Conservation (phyloP, 2,113 vertebrate genomes). For the Micronisus gabar region DNA sequence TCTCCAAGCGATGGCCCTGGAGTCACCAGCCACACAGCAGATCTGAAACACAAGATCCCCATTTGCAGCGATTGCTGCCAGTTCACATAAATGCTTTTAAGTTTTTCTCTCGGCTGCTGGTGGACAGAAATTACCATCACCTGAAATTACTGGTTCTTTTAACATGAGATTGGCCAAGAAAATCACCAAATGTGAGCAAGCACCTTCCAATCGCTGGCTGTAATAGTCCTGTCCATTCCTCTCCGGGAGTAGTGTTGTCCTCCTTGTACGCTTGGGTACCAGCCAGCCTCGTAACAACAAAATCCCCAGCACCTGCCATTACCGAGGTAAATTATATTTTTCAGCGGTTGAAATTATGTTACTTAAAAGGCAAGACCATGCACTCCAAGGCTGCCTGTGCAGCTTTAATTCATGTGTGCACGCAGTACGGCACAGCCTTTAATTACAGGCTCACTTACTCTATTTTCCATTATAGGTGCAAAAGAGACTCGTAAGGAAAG, state of each 20-base stretch:
- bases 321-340: not conserved
- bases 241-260: not conserved
- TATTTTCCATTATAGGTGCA: not conserved
- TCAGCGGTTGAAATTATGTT: not conserved
- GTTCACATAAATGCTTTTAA: not conserved
- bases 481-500: not conserved
- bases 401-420: not conserved
- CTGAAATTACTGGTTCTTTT: not conserved
- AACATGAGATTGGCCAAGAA: not conserved
- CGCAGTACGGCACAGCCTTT: not conserved
- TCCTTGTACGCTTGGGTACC: not conserved
- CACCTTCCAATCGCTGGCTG: not conserved
- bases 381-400: not conserved
- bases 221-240: not conserved
- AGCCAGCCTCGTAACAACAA: not conserved
- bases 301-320: not conserved
- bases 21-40: not conserved
- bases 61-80: not conserved
- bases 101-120: not conserved
- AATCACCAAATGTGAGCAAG: not conserved
- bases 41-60: not conserved
- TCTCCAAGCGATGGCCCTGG: fast-evolving
- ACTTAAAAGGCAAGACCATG: not conserved
- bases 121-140: not conserved
- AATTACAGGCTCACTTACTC: constrained; percentile 45